Evolutionary conservation across 2,797 vertebrate species (phyloP).

Genomic region (Poecilia velifera): DNA sequence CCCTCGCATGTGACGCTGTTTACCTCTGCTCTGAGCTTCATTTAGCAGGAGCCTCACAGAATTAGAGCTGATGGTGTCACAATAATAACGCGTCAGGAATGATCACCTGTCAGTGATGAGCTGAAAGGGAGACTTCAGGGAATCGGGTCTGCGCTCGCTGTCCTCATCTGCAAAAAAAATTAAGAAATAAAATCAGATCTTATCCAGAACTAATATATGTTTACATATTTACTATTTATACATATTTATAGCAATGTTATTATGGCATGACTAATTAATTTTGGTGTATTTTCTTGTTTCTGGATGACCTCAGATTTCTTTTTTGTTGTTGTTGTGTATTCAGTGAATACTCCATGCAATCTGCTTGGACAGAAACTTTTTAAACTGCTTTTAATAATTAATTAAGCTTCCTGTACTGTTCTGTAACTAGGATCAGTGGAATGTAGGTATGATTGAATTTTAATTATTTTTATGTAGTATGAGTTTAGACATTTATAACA

Average conservation of each 20-base stretch:
- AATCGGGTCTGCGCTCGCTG: constrained; percentile 87
- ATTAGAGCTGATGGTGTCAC: constrained; percentile 36
- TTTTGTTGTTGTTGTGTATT: background rate
- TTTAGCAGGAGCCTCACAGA: constrained; percentile 48
- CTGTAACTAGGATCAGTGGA: no score
- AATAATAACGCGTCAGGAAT: constrained; percentile 32
- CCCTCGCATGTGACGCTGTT: constrained; percentile 70
- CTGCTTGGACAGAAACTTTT: no score
- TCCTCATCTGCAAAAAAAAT: constrained; percentile 84
- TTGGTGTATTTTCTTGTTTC: background rate
- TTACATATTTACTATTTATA: background rate
- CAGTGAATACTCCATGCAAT: no score
- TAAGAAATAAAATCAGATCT: background rate
- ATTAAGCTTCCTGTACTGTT: no score
- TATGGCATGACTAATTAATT: background rate
- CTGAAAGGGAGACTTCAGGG: constrained; percentile 93
- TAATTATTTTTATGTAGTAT: no score
- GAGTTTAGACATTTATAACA: no score
- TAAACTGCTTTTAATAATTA: no score
- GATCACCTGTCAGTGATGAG: constrained; percentile 94
- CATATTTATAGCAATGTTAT: background rate
- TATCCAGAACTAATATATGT: background rate
- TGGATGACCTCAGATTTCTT: background rate
- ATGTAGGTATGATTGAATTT: no score
- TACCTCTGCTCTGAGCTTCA: constrained; percentile 59